Conservation (phyloP, 1,140 invertebrate species). For the Aphaenogaster rudis region DNA sequence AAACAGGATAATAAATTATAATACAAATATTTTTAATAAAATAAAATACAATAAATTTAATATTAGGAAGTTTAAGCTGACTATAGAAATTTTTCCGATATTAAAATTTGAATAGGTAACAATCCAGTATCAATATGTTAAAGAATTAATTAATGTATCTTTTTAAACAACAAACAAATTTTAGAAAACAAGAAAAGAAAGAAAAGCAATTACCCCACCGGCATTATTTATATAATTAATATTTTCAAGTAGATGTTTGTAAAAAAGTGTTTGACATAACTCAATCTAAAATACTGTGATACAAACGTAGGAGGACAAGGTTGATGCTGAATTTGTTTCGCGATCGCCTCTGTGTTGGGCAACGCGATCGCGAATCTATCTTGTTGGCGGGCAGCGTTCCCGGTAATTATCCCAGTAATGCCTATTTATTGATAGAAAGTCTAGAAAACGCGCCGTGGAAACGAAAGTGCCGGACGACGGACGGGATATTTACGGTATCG, state of each 20-base stretch:
- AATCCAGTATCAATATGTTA: background rate
- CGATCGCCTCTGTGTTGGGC: background rate
- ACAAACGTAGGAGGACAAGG: background rate
- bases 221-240: background rate
- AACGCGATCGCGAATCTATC: conserved; percentile 41
- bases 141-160: background rate
- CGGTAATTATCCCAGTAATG: conserved; percentile 51
- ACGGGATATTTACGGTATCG: conserved; percentile 25
- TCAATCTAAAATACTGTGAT: background rate
- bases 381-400: background rate
- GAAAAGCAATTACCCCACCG: background rate
- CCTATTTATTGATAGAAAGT: conserved; percentile 71
- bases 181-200: background rate
- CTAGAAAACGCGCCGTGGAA: conserved; percentile 52
- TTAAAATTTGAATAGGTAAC: background rate
- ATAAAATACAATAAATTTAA: background rate
- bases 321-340: conserved; percentile 40
- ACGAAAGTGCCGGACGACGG: conserved; percentile 61
- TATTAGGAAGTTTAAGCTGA: background rate
- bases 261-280: background rate
- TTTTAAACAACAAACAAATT: background rate
- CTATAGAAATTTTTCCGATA: background rate
- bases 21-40: conserved; percentile 12
- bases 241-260: background rate
- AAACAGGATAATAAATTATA: background rate